Evolutionary conservation across 2,113 vertebrate genomes (phyloP), one percentile per base, ranked within the genome.

Genomic region (Nansenia antarctica): DNA sequence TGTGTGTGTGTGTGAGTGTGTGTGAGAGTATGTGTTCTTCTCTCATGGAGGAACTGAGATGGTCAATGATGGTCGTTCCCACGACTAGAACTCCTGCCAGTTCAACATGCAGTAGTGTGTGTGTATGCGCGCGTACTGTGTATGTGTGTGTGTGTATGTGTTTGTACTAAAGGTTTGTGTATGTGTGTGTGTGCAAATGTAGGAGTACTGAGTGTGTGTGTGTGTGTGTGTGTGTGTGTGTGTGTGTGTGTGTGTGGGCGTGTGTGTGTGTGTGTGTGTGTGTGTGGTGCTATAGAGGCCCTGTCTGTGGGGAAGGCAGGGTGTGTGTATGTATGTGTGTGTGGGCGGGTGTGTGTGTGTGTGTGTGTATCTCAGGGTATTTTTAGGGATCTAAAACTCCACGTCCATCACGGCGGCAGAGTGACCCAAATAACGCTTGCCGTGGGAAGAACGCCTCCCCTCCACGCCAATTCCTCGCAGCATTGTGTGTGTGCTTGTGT

Each of bases 321-420:
- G n/a, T n/a, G n/a, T n/a, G n/a, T n/a, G n/a, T n/a, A n/a, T n/a
- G n/a, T n/a, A n/a, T n/a, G n/a, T n/a, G n/a, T n/a, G n/a, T n/a
- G n/a, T n/a, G n/a, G n/a, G n/a, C n/a, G n/a, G n/a, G n/a, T n/a
- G n/a, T n/a, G n/a, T n/a, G n/a, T n/a, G n/a, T n/a, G n/a, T n/a
- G n/a, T n/a, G n/a, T n/a, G n/a, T n/a, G n/a, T n/a, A n/a, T n/a
- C n/a, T n/a, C 64, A 55, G 74, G 82, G 77, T 87, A 87, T 87
- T 87, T 89, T 85, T 86, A 85, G 78, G 34, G 72, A 67, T 74
- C 84, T 87, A 87, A 86, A 89, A 84, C 74, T n/a, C n/a, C n/a
- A n/a, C 74, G 82, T 87, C 85, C 81, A 81, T 71, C 78, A 80
- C 82, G 84, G 74, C 80, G 72, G 85, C 76, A 76, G 72, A 69